These are phyloP conservation scores for Lampris incognitus DNA, from an alignment of 2,113 vertebrate species.

Conservation along the genomic window DNA sequence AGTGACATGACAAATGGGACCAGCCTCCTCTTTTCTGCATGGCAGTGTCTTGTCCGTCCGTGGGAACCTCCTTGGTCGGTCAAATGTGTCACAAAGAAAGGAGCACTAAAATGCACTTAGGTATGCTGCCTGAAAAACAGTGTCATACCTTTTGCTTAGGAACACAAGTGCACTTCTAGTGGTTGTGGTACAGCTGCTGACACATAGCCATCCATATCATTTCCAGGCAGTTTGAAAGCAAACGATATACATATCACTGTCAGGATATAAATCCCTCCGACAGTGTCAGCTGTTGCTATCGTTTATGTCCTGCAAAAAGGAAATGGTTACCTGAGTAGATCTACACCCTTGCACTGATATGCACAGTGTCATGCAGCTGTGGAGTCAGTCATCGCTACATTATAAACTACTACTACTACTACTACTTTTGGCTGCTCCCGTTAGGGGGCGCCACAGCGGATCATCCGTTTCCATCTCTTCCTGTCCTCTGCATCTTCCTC, in stretches of 20 bases:
- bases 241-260: slow-evolving; percentile 64
- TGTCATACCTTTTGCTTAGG: not conserved
- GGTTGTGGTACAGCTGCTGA: slow-evolving; percentile 63
- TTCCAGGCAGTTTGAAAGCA: slow-evolving; percentile 56
- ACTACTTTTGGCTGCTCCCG: no score
- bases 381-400: slow-evolving; percentile 16
- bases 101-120: slow-evolving; percentile 16
- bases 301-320: slow-evolving; percentile 66
- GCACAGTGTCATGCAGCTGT: slow-evolving; percentile 54
- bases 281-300: slow-evolving; percentile 72
- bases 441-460: no score
- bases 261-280: slow-evolving; percentile 69
- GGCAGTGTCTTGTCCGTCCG: slow-evolving; percentile 25
- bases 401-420: no score
- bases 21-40: slow-evolving; percentile 30
- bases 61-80: slow-evolving; percentile 22
- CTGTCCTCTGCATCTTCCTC: no score
- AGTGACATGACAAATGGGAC: slow-evolving; percentile 41
- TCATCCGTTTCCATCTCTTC: no score
- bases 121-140: slow-evolving; percentile 4
- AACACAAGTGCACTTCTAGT: slow-evolving; percentile 47
- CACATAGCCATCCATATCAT: slow-evolving; percentile 45
- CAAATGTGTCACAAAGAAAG: slow-evolving; percentile 33
- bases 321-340: slow-evolving; percentile 72
- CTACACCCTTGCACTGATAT: slow-evolving; percentile 54